These are phyloP conservation scores for Oenanthe oenanthe DNA, from an alignment of 2,113 vertebrate genomes.

Conservation along the genomic window DNA sequence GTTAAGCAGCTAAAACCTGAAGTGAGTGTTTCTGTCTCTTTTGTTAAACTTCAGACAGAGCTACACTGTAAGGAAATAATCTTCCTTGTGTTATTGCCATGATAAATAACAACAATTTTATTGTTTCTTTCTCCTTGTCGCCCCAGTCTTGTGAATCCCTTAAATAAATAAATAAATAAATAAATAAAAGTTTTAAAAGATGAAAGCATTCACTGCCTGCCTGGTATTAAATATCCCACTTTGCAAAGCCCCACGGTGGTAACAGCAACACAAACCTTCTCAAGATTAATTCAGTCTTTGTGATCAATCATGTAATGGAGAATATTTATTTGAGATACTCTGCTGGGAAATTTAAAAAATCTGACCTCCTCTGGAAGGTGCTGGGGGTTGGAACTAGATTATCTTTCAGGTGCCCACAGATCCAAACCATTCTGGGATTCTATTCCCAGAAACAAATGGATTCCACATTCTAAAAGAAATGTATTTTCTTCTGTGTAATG, in stretches of 20 bases:
- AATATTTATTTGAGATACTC: background rate
- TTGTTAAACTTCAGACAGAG: background rate
- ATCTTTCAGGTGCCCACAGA: background rate
- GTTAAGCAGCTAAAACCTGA: background rate
- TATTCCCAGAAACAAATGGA: background rate
- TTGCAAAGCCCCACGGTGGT: background rate
- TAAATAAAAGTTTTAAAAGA: background rate
- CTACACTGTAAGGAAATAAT: background rate
- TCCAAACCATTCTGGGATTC: background rate
- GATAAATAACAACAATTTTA: constrained; percentile 21
- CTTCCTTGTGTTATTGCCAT: background rate
- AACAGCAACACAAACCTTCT: background rate
- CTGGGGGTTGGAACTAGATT: background rate
- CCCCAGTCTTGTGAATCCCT: background rate
- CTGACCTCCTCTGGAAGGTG: background rate
- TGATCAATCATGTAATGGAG: background rate
- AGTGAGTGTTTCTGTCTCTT: background rate
- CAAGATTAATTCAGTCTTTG: background rate
- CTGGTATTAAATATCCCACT: background rate
- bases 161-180: background rate
- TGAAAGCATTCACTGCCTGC: background rate
- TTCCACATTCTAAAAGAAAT: background rate
- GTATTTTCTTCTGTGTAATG: background rate
- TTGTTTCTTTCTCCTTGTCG: background rate
- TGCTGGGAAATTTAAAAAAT: background rate